phyloP scores from a whole-genome alignment of 1,140 invertebrate genomes.

The Lepidostoma basale region DNA sequence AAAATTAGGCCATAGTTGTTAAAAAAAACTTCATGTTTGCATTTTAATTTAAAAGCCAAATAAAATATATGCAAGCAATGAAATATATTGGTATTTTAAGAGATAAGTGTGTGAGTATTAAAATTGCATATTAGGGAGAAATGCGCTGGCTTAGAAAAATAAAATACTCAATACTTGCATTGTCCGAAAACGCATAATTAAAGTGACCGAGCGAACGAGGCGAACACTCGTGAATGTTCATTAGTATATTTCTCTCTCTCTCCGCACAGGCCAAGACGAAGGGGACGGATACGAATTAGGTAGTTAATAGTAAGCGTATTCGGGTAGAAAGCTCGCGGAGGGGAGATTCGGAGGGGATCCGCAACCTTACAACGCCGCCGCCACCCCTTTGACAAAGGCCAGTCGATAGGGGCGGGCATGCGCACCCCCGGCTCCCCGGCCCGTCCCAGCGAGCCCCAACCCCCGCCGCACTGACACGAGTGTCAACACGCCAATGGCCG shows the following conservation, averaged over 20 bases:
- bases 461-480: conserved; percentile 30
- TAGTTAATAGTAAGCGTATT: conserved; percentile 1
- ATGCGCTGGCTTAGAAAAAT: background rate
- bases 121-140: too few species aligned
- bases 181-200: conserved; percentile 23
- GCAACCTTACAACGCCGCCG: background rate
- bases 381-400: background rate
- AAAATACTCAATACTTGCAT: conserved; percentile 13
- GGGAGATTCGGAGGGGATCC: background rate
- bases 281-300: background rate
- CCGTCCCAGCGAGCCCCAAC: conserved; percentile 21
- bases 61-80: too few species aligned
- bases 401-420: conserved; percentile 37
- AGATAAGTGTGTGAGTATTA: too few species aligned
- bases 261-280: background rate
- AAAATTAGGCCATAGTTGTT: too few species aligned
- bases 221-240: background rate
- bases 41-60: too few species aligned
- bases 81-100: too few species aligned
- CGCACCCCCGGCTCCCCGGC: conserved; percentile 17
- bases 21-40: too few species aligned
- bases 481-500: conserved; percentile 40
- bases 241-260: background rate
- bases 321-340: background rate
- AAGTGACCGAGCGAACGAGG: background rate